Conservation (phyloP, 2,113 vertebrate species). For the Coregonus clupeaformis region DNA sequence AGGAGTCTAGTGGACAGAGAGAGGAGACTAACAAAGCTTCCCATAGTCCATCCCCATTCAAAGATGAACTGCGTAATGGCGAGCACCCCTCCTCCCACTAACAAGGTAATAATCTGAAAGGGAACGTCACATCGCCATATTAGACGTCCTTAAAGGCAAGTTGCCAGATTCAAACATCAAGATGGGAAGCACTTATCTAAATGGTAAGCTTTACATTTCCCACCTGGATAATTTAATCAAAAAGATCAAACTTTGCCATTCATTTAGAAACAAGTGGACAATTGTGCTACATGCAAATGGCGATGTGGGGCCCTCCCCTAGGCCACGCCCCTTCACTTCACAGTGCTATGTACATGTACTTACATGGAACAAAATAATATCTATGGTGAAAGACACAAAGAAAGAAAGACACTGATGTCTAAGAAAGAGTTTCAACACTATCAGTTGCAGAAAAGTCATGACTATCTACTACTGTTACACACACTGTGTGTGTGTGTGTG, state of each 20-base stretch:
- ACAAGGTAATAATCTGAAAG: not conserved
- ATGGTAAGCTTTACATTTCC: no score
- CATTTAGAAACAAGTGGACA: not conserved
- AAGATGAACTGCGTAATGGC: not conserved
- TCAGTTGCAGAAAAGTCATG: not conserved
- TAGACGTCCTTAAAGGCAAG: not conserved
- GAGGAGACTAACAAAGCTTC: not conserved
- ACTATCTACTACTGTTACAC: not conserved
- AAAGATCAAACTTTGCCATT: not conserved
- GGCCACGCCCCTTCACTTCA: not conserved
- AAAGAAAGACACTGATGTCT: conserved; percentile 9
- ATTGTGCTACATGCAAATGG: not conserved
- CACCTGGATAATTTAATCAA: no score
- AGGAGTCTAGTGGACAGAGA: not conserved
- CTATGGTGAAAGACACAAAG: conserved; percentile 65
- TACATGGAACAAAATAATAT: conserved; percentile 78
- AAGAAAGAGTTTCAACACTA: not conserved
- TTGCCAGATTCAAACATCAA: not conserved
- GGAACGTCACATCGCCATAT: not conserved
- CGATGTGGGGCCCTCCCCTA: not conserved
- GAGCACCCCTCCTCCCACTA: not conserved
- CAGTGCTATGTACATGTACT: conserved; percentile 56
- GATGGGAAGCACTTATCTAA: not conserved
- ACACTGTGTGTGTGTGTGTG: no score
- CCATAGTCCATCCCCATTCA: not conserved